phyloP scores from a whole-genome alignment of 2,797 vertebrate genomes.

The Pachyuromys duprasi region DNA sequence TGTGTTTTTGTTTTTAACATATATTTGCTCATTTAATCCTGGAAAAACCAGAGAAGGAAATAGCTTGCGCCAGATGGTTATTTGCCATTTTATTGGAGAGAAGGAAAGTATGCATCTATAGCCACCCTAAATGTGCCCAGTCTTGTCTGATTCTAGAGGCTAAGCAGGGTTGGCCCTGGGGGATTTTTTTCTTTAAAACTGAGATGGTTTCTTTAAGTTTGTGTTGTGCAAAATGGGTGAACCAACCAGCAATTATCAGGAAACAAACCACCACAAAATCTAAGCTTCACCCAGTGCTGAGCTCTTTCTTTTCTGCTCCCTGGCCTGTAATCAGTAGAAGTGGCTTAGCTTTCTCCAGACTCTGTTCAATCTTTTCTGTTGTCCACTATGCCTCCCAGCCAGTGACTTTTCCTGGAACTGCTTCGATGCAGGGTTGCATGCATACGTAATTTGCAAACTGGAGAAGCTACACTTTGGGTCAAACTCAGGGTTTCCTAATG shows the following conservation, averaged over 20 bases:
- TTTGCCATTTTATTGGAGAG: constrained; percentile 1
- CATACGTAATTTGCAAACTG: not conserved
- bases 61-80: not conserved
- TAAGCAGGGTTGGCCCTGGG: not conserved
- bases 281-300: not conserved
- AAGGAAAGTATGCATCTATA: not conserved
- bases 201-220: constrained; percentile 36
- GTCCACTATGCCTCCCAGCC: not conserved
- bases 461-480: not conserved
- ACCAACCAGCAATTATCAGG: not conserved
- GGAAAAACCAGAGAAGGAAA: constrained; percentile 20
- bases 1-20: constrained; percentile 12
- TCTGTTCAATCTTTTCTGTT: not conserved
- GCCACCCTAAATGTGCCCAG: not conserved
- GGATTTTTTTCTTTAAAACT: constrained; percentile 45
- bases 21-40: constrained; percentile 44
- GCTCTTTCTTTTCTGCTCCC: not conserved
- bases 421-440: not conserved
- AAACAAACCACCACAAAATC: constrained; percentile 30
- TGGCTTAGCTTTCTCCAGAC: not conserved
- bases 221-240: not conserved
- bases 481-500: not conserved
- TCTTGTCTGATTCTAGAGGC: not conserved
- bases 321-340: not conserved
- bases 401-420: constrained; percentile 28